Base-by-base conservation (phyloP, 2,888 invertebrate genomes). In the Ophioninae sp. region DNA sequence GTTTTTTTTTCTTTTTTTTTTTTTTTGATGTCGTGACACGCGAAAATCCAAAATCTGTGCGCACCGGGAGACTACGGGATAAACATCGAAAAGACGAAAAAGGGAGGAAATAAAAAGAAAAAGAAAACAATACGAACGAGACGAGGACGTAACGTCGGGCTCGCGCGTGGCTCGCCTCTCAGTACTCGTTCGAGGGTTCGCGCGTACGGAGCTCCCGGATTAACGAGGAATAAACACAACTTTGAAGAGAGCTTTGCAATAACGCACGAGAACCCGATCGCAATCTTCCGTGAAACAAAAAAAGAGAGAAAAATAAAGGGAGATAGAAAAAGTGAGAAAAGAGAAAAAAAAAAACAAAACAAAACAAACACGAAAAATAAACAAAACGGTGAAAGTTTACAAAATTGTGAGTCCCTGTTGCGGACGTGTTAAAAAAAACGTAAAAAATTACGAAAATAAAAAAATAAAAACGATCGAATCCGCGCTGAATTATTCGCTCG, bases 121-220 rank as follows among this genome's bases (percentile, higher is more conserved):
- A 50, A 79, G 56, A 70, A 61, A 17, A 50, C 44, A 41, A 20
- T 37, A 37, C 62, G 65, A 57, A 41, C 74, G 75, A 56, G 65
- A 30, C 2, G 30, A 30, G 79, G 59, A 17, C 72, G 79, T 79
- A 65, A 76, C 61, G 30, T 30, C 30, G 30, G 79, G 59, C 75
- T n/a, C 75, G 84, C 81, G 84, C 69, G 83, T 67, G 50, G 30
- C 59, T 62, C 74, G 41, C 72, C 69, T 67, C 79, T 81, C 80
- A 84, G 78, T 81, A 81, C 75, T 81, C 78, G 84, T 76, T 75
- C 67, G 78, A 81, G 78, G 79, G 75, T 79, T 78, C 78, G 78
- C 84, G 84, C 78, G 84, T 70, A 79, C 84, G 84, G 84, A 84
- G 70, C 75, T 77, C 75, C 75, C 74, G 70, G 70, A 75, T 70